Percentiles rank a stretch among this genome's conserved stretches.
phyloP scores from a whole-genome alignment of 1,140 invertebrate genomes.

The Rhagoletis zephyria region DNA sequence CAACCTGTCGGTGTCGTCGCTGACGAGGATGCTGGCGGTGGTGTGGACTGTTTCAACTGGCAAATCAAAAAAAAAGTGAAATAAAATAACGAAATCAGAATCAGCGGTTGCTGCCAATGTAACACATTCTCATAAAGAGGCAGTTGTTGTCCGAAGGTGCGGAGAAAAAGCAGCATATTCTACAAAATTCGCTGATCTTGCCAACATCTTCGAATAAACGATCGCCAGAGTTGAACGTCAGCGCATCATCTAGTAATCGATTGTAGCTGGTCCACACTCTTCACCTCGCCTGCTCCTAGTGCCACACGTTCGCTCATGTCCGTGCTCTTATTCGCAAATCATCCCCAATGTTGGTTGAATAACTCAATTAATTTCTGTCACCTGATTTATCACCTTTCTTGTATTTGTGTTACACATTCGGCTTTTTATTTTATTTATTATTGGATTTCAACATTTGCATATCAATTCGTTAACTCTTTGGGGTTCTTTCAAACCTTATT shows the following conservation, averaged over 20 bases:
- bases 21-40: background rate
- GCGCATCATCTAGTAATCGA: background rate
- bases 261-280: background rate
- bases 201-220: background rate
- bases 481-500: background rate
- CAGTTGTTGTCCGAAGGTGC: background rate
- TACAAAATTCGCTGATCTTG: background rate
- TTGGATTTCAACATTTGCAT: slow-evolving; percentile 22
- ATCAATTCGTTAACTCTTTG: slow-evolving; percentile 13
- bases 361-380: slow-evolving; percentile 73
- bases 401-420: slow-evolving; percentile 58
- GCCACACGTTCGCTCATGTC: background rate
- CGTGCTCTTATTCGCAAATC: slow-evolving; percentile 14
- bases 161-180: background rate
- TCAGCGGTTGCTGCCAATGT: background rate
- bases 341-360: slow-evolving; percentile 60
- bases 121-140: background rate
- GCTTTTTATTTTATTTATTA: slow-evolving; percentile 70
- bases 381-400: slow-evolving; percentile 72
- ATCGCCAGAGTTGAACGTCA: background rate
- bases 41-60: background rate
- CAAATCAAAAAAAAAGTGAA: background rate
- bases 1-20: background rate
- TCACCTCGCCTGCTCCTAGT: background rate
- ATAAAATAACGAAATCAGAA: background rate